A percentile compares a stretch with the other conserved stretches of the same genome.
Evolutionary conservation across 2,797 vertebrate species (phyloP).

Genomic region (Sebastes itinus): DNA sequence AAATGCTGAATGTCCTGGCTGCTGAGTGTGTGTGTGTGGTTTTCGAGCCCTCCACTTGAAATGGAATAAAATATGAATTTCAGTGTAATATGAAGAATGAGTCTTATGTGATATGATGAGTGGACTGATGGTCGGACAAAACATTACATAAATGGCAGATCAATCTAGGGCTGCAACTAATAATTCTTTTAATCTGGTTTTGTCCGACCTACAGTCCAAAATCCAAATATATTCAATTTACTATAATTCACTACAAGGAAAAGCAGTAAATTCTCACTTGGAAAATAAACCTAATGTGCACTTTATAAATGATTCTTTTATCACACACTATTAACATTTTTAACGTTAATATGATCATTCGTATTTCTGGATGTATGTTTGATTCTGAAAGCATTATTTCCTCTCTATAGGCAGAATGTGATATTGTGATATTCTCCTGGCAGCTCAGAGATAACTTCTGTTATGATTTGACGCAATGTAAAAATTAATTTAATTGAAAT

Average conservation of each 20-base stretch:
- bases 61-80: neutral
- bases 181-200: no score
- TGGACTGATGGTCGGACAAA: neutral
- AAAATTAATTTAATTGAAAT: no score
- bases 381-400: constrained; percentile 31
- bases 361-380: neutral
- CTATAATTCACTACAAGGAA: neutral
- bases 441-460: constrained; percentile 77
- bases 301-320: neutral
- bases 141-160: neutral
- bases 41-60: neutral
- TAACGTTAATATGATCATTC: neutral
- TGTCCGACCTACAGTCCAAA: neutral
- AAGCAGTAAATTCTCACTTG: neutral
- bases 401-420: constrained; percentile 12
- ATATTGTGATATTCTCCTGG: constrained; percentile 78
- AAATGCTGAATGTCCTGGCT: neutral
- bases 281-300: neutral
- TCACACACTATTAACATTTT: neutral
- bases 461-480: no score
- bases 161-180: neutral
- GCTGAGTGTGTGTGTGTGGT: neutral
- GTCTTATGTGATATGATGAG: neutral
- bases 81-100: neutral
- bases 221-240: neutral